Base-by-base conservation (phyloP, 1,140 invertebrate genomes). In the Drosophila sp. region DNA sequence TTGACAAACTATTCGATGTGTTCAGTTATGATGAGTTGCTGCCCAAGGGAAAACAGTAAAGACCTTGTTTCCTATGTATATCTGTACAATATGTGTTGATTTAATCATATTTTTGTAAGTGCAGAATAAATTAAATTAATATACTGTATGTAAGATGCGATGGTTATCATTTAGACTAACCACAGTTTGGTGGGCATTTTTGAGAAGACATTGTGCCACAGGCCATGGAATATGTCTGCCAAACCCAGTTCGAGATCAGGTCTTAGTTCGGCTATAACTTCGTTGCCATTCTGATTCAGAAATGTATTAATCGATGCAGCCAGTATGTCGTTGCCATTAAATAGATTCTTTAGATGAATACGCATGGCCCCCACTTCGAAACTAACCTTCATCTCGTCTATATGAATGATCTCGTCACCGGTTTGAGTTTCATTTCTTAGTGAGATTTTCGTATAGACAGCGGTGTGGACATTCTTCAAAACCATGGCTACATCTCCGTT, bases 211-310 rank as follows among this genome's bases (percentile, higher is more conserved):
- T 93, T 94, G 76, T 97, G 96, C 57, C 97, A 93, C 89, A 97
- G 95, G 1, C 94, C 93, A 80, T 95, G 95, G 92, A 97, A 97
- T 79, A 97, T 96, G 79, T 95, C 95, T 0, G 95, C 95, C 70
- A 97, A 95, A 65, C 95, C 95, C 4, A 93, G 85, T 3, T 95
- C 94, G 0, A 96, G 95, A 2, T 96, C 96, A 1, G 96, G 96
- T 90, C 95, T 94, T 94, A 97, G 96, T 91, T 97, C 96, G 25
- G 95, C 94, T 54, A 97, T 96, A 44, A 97, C 96, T 86, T 97
- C 96, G 29, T 96, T 95, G 0, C 96, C 94, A 80, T 97, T 97
- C 83, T 96, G 96, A 92, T 97, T 97, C 10, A 97, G 92, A 89
- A 97, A 97, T 71, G 79, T 67, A 54, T 92, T 91, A 7, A 92